phyloP scores from a whole-genome alignment of 2,113 vertebrate genomes.

The Epinephelus moara region DNA sequence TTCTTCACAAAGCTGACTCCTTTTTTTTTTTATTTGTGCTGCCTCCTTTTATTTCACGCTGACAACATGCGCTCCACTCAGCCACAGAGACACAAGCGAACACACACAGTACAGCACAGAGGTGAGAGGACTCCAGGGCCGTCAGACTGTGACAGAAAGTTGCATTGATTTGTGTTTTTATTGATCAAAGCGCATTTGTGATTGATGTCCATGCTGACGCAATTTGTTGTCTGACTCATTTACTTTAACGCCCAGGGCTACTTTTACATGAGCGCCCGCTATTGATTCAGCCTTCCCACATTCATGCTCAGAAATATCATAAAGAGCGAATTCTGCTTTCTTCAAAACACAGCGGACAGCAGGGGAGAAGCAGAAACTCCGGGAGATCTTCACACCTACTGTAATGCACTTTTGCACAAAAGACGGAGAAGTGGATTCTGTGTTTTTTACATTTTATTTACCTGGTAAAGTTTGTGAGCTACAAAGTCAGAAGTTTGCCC shows the following conservation, averaged over 20 bases:
- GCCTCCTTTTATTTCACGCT: no score
- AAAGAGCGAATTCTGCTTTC: constrained; percentile 17
- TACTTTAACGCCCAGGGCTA: constrained; percentile 5
- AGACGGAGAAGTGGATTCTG: constrained; percentile 8
- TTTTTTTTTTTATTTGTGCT: no score
- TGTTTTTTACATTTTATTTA: background rate
- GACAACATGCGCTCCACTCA: no score
- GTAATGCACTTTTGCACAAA: constrained; percentile 5
- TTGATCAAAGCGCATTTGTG: constrained; percentile 4
- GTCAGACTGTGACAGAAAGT: background rate
- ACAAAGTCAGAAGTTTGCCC: constrained; percentile 9
- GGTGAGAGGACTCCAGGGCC: no score
- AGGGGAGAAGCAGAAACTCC: constrained; percentile 27
- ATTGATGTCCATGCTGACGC: constrained; percentile 25
- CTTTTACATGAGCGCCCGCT: constrained; percentile 13
- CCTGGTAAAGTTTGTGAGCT: constrained; percentile 10
- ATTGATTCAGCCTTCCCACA: constrained; percentile 56
- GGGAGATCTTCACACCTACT: constrained; percentile 41
- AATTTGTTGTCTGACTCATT: constrained; percentile 45
- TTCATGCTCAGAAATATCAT: constrained; percentile 42
- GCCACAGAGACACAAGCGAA: no score
- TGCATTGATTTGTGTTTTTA: constrained; percentile 25
- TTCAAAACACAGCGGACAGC: constrained; percentile 26
- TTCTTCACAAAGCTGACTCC: no score
- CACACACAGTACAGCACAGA: no score